These are phyloP conservation scores for Paedocypris micromegethes DNA, from an alignment of 2,797 vertebrate genomes.

Conservation along the genomic window DNA sequence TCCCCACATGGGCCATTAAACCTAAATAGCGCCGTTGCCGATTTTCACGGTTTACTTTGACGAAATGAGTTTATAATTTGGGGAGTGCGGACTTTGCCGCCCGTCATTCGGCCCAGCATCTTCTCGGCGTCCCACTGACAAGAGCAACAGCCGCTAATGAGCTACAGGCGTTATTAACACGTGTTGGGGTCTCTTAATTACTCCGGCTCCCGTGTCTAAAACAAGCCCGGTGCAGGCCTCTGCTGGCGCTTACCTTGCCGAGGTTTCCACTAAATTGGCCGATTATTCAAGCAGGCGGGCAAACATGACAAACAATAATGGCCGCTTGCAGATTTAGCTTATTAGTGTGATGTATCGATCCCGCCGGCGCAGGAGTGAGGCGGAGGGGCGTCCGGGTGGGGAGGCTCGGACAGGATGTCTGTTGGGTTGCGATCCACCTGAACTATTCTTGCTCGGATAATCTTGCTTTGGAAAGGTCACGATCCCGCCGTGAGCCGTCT, in stretches of 20 bases:
- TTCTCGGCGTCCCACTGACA: slow-evolving; percentile 39
- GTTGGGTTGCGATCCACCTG: slow-evolving; percentile 45
- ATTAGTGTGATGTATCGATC: slow-evolving; percentile 68
- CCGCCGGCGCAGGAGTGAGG: slow-evolving; percentile 21
- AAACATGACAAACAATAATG: slow-evolving; percentile 70
- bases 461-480: slow-evolving; percentile 27
- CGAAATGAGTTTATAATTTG: slow-evolving; percentile 29
- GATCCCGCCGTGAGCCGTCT: slow-evolving; percentile 17
- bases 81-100: slow-evolving; percentile 15
- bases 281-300: slow-evolving; percentile 64
- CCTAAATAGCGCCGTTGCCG: too few relatives aligned
- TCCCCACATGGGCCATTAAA: too few relatives aligned
- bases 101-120: slow-evolving; percentile 28
- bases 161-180: slow-evolving; percentile 57
- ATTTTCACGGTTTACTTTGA: slow-evolving; percentile 1
- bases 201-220: slow-evolving; percentile 53
- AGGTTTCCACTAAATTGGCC: slow-evolving; percentile 64
- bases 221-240: slow-evolving; percentile 44
- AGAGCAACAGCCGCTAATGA: slow-evolving; percentile 49
- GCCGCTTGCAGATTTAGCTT: slow-evolving; percentile 67
- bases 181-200: slow-evolving; percentile 68
- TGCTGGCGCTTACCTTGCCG: slow-evolving; percentile 56
- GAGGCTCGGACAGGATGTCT: neutral
- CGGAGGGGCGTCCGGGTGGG: neutral
- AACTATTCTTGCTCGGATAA: slow-evolving; percentile 37